Evolutionary conservation across 2,113 vertebrate genomes (phyloP), one percentile per base, ranked within the genome.

Genomic region (Camarhynchus parvulus): DNA sequence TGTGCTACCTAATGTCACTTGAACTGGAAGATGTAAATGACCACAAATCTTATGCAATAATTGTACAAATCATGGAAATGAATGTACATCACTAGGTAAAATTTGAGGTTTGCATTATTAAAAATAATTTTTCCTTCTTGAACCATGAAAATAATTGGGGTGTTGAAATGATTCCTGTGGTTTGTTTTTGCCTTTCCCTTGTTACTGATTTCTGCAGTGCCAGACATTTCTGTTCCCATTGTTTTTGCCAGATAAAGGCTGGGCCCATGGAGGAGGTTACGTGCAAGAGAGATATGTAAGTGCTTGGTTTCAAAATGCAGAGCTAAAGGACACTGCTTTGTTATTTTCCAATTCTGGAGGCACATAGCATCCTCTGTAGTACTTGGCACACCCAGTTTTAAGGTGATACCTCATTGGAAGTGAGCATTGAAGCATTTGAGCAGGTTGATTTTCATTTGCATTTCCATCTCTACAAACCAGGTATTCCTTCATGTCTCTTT

Each of bases 71-170:
- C 28, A 47, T 59, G 33, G 23, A 72, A 93, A 78, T 63, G 37
- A 92, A 83, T 95, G 92, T 94, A 69, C 6, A 3, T 61, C 41
- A 70, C 16, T 17, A 41, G 66, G 52, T 92, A 31, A 84, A 81
- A 72, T n/a, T 41, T 55, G 69, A 64, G 11, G 64, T 77, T 78
- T 92, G 25, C 13, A 11, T 83, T 91, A 92, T 93, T 97, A 95
- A 95, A 93, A 42, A 49, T 47, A 18, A 2, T 2, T n/a, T 27
- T 20, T 72, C 81, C 33, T 85, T 78, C 85, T 70, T 80, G 73
- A 93, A 85, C 66, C 15, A 21, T 62, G 46, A 76, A 66, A 93
- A 42, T 23, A 64, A 73, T 21, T 67, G 46, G 10, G 14, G 6
- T 90, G 50, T 73, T 62, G 42, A 46, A 94, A n/a, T 91, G 2